Conservation (phyloP, 2,888 invertebrate genomes). For the Drosophila dives region DNA sequence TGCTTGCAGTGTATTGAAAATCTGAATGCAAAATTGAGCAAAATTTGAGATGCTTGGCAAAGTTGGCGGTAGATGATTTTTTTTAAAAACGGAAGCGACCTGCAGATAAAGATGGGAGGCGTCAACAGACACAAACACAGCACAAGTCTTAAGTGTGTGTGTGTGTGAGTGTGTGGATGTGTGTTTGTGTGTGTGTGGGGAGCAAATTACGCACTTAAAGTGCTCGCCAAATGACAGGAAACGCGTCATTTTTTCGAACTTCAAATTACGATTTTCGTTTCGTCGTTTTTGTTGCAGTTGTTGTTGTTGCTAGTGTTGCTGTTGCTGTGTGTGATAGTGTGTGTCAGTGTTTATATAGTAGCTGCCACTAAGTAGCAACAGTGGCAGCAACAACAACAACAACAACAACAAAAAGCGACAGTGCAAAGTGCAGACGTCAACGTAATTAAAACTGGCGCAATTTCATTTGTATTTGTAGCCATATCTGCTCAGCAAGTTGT, state of each 20-base stretch:
- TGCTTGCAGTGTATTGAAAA: slow-evolving; percentile 35
- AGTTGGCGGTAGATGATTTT: slow-evolving; percentile 60
- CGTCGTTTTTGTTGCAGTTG: slow-evolving; percentile 43
- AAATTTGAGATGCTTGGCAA: slow-evolving; percentile 34
- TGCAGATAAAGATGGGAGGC: slow-evolving; percentile 63
- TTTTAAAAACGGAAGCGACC: slow-evolving; percentile 68
- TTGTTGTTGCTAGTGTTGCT: slow-evolving; percentile 8
- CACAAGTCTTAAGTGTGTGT: slow-evolving; percentile 20
- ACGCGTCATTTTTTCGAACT: slow-evolving; percentile 82
- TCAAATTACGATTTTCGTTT: slow-evolving; percentile 80
- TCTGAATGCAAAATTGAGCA: slow-evolving; percentile 48
- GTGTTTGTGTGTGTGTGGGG: slow-evolving; percentile 61
- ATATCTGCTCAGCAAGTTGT: slow-evolving; percentile 18
- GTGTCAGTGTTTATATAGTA: slow-evolving; percentile 60
- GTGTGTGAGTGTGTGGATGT: slow-evolving; percentile 9
- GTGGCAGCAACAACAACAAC: slow-evolving; percentile 24
- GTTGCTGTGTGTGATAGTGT: slow-evolving; percentile 12
- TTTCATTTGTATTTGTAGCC: slow-evolving; percentile 28
- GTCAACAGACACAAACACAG: slow-evolving; percentile 63
- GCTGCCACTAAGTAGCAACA: slow-evolving; percentile 74
- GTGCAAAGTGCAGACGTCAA: slow-evolving; percentile 71
- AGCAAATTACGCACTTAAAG: slow-evolving; percentile 82
- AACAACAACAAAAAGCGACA: slow-evolving; percentile 29
- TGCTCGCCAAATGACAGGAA: slow-evolving; percentile 82
- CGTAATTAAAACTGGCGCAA: slow-evolving; percentile 73